phyloP scores from a whole-genome alignment of 2,797 vertebrate genomes.

The Protosalanx chinensis region DNA sequence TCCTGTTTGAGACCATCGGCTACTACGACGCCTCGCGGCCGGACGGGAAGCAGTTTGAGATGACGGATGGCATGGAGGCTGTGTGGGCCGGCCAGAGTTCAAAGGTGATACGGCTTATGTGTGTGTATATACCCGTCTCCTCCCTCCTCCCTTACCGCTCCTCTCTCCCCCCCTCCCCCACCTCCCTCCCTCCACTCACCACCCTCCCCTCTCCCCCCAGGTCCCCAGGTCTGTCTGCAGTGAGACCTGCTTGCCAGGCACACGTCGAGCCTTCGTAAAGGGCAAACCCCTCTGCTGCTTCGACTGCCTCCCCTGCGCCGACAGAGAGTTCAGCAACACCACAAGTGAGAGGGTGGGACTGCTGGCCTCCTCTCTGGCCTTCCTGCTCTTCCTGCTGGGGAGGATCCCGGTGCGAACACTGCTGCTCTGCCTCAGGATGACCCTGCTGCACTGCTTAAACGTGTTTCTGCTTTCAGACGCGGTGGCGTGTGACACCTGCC shows the following conservation, averaged over 20 bases:
- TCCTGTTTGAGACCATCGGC: slow-evolving; percentile 69
- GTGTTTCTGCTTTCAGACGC: slow-evolving; percentile 77
- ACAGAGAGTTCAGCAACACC: slow-evolving; percentile 73
- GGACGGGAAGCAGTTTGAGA: slow-evolving; percentile 69
- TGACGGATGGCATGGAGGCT: slow-evolving; percentile 59
- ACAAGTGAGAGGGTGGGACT: slow-evolving; percentile 73
- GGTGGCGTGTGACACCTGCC: slow-evolving; percentile 73
- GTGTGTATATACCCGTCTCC: too few relatives aligned
- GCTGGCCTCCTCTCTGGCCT: slow-evolving; percentile 55
- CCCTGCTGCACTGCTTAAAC: slow-evolving; percentile 58
- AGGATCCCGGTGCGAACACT: slow-evolving; percentile 57
- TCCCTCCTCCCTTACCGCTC: too few relatives aligned
- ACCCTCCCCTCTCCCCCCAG: slow-evolving; percentile 38
- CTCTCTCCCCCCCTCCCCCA: too few relatives aligned
- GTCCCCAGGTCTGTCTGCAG: slow-evolving; percentile 76
- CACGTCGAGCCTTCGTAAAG: slow-evolving; percentile 67
- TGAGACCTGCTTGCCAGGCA: slow-evolving; percentile 70
- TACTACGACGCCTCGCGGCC: slow-evolving; percentile 68
- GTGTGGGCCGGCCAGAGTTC: slow-evolving; percentile 65
- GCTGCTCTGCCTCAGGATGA: slow-evolving; percentile 56
- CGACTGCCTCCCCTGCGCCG: slow-evolving; percentile 73
- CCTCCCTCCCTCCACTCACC: too few relatives aligned
- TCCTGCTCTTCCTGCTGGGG: slow-evolving; percentile 56
- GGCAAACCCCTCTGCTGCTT: slow-evolving; percentile 77
- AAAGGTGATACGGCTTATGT: slow-evolving; percentile 47